Evolutionary conservation across 1,140 invertebrate genomes (phyloP).

Genomic region (Hyles vespertilio): DNA sequence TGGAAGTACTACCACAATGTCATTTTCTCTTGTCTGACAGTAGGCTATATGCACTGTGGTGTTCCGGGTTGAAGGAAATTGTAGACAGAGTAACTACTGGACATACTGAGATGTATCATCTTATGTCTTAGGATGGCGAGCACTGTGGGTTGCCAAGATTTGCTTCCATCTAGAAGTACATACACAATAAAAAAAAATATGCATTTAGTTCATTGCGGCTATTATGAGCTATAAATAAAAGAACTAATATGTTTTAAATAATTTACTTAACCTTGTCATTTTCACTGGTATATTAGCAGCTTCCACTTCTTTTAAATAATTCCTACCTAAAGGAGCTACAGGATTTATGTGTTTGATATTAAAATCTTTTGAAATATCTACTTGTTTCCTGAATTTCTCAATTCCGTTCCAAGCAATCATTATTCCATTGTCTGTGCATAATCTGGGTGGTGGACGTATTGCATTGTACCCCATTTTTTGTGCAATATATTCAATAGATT

Average conservation of each 20-base stretch:
- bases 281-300: constrained; percentile 45
- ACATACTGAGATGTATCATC: too few species aligned
- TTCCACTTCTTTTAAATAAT: constrained; percentile 42
- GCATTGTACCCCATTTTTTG: constrained; percentile 80
- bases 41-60: too few species aligned
- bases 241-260: neutral
- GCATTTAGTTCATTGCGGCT: too few species aligned
- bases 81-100: too few species aligned
- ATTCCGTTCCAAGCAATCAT: constrained; percentile 99
- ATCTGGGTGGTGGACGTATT: constrained; percentile 85
- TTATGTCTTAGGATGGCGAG: too few species aligned
- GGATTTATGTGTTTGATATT: constrained; percentile 40
- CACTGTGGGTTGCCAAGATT: too few species aligned
- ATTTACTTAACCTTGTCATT: constrained; percentile 42
- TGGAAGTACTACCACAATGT: too few species aligned
- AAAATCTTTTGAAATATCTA: constrained; percentile 32
- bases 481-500: constrained; percentile 82
- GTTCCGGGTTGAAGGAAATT: too few species aligned
- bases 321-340: constrained; percentile 42
- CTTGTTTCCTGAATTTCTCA: constrained; percentile 78
- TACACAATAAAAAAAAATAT: too few species aligned
- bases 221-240: neutral
- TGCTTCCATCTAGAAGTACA: too few species aligned
- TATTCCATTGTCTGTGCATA: constrained; percentile 98
- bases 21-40: too few species aligned